Conservation (phyloP, 2,888 invertebrate species). For the Trachelus tabidus region DNA sequence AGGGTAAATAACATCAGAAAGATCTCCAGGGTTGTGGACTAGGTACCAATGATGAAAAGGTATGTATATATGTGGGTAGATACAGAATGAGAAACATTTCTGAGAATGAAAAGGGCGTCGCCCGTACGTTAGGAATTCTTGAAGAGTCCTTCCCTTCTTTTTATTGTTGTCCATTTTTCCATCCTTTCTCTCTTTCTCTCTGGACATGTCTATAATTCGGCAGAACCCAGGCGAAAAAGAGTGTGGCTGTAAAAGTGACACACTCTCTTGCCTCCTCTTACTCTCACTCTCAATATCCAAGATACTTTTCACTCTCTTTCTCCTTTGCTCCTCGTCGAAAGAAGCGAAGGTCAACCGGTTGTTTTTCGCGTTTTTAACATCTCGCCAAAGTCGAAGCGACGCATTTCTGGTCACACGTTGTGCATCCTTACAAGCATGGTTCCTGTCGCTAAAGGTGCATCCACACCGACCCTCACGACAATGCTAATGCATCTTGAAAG, state of each 20-base stretch:
- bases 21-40: not conserved
- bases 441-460: not conserved
- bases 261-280: not conserved
- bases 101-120: not conserved
- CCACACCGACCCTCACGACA: not conserved
- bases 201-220: not conserved
- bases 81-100: not conserved
- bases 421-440: not conserved
- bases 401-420: not conserved
- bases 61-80: not conserved
- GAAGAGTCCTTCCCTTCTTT: not conserved
- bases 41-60: not conserved
- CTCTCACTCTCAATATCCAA: not conserved
- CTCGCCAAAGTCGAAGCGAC: not conserved
- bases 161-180: not conserved
- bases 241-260: not conserved
- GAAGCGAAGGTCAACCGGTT: slow-evolving; percentile 1
- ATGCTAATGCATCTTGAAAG: slow-evolving; percentile 20
- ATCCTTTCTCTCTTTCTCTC: slow-evolving; percentile 1
- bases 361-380: slow-evolving; percentile 2
- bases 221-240: not conserved
- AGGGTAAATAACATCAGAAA: not conserved
- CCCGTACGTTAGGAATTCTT: not conserved
- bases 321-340: not conserved
- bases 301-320: not conserved